Percentiles rank a stretch among this genome's conserved stretches.
These are phyloP conservation scores for Mustelus asterias DNA, from an alignment of 2,113 vertebrate species.

Conservation along the genomic window DNA sequence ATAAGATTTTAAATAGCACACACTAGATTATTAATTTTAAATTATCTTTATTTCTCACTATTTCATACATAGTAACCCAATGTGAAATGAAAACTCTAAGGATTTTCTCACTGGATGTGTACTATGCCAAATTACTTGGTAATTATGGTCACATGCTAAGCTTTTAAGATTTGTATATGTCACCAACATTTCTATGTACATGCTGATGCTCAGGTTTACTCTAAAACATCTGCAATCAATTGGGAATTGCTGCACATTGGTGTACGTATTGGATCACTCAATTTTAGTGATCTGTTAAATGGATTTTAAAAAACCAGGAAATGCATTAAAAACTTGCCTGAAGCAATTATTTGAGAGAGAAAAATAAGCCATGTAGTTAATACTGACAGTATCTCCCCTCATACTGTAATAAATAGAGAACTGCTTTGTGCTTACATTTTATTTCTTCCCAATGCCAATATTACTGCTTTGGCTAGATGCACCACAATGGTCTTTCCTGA, in stretches of 20 bases:
- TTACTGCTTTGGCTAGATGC: neutral
- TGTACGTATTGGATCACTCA: neutral
- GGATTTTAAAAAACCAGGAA: neutral
- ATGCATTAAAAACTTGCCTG: neutral
- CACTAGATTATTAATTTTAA: neutral
- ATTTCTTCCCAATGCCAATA: neutral
- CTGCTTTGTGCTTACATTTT: neutral
- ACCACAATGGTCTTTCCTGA: neutral
- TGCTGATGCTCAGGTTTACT: neutral
- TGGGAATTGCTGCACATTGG: neutral
- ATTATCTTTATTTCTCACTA: neutral
- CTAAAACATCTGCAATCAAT: neutral
- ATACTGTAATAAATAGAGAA: neutral
- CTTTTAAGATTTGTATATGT: neutral
- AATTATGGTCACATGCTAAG: neutral
- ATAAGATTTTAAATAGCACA: neutral
- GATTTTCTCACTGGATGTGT: neutral
- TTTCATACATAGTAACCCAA: neutral
- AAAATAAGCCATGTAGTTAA: neutral
- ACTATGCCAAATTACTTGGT: neutral
- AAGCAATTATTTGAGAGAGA: neutral
- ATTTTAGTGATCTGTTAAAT: neutral
- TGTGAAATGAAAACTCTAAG: neutral
- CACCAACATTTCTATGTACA: neutral
- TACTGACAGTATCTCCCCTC: neutral